These are phyloP conservation scores for Karalla daura DNA, from an alignment of 2,797 vertebrate species.

Conservation along the genomic window DNA sequence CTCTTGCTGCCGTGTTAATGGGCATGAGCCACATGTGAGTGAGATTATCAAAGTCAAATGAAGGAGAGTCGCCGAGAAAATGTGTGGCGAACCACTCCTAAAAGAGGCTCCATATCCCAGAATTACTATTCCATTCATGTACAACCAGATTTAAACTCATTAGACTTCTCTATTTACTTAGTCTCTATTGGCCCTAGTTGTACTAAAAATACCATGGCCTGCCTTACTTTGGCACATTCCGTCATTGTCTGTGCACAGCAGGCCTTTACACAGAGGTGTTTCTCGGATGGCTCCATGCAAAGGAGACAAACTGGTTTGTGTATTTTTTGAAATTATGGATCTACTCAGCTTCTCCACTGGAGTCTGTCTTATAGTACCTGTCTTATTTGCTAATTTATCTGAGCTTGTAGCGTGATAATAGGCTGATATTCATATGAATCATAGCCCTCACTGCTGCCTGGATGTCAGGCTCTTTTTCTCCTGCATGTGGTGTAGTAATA, in stretches of 20 bases:
- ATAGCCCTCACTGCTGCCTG: constrained; percentile 43
- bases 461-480: constrained; percentile 50
- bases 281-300: constrained; percentile 54
- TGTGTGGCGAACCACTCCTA: constrained; percentile 83
- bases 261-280: constrained; percentile 64
- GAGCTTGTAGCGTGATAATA: constrained; percentile 74
- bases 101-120: constrained; percentile 82
- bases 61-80: constrained; percentile 84
- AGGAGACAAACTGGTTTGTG: constrained; percentile 71
- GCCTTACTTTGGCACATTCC: constrained; percentile 84
- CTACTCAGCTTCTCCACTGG: constrained; percentile 76
- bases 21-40: constrained; percentile 80
- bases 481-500: constrained; percentile 61
- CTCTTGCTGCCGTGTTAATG: constrained; percentile 81
- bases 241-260: constrained; percentile 79
- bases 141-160: constrained; percentile 82
- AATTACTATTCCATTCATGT: constrained; percentile 83
- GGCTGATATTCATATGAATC: constrained; percentile 71
- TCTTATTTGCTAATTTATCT: constrained; percentile 72
- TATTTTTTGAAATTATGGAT: constrained; percentile 77
- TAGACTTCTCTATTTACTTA: constrained; percentile 85
- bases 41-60: constrained; percentile 85
- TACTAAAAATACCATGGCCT: constrained; percentile 87
- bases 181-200: constrained; percentile 81
- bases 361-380: constrained; percentile 52